A percentile compares a stretch with the other conserved stretches of the same genome.
phyloP scores from a whole-genome alignment of 1,140 invertebrate species.

The Leptinotarsa texana region DNA sequence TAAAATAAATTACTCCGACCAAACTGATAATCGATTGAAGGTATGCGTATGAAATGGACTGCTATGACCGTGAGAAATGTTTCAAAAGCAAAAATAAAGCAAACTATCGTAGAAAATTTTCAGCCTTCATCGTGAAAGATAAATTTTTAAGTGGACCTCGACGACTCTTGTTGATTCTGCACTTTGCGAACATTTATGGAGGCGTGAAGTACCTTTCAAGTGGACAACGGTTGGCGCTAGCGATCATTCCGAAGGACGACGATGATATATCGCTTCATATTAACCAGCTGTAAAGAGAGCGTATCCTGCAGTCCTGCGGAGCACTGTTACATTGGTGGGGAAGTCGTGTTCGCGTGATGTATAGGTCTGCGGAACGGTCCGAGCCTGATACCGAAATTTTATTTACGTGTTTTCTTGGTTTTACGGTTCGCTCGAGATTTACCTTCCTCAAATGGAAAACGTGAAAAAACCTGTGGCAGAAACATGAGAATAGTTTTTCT shows the following conservation, averaged over 20 bases:
- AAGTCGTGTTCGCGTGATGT: neutral
- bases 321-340: slow-evolving; percentile 7
- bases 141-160: slow-evolving; percentile 32
- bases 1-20: too few relatives aligned
- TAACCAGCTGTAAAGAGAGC: slow-evolving; percentile 23
- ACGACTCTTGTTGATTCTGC: slow-evolving; percentile 38
- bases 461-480: neutral
- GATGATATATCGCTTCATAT: slow-evolving; percentile 40
- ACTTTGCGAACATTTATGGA: slow-evolving; percentile 38
- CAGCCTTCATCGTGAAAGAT: slow-evolving; percentile 35
- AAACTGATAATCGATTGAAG: too few relatives aligned
- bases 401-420: slow-evolving; percentile 8
- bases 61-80: too few relatives aligned
- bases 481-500: too few relatives aligned
- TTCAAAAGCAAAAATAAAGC: too few relatives aligned
- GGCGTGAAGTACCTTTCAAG: slow-evolving; percentile 33
- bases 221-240: slow-evolving; percentile 31
- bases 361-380: neutral
- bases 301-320: slow-evolving; percentile 7
- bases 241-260: slow-evolving; percentile 28
- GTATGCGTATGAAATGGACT: too few relatives aligned
- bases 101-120: slow-evolving; percentile 12
- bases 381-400: slow-evolving; percentile 4
- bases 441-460: neutral
- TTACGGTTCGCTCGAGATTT: neutral